Percentiles rank a stretch among this genome's conserved stretches.
Evolutionary conservation across 2,888 invertebrate genomes (phyloP).

Genomic region (Ferrisia virgata): DNA sequence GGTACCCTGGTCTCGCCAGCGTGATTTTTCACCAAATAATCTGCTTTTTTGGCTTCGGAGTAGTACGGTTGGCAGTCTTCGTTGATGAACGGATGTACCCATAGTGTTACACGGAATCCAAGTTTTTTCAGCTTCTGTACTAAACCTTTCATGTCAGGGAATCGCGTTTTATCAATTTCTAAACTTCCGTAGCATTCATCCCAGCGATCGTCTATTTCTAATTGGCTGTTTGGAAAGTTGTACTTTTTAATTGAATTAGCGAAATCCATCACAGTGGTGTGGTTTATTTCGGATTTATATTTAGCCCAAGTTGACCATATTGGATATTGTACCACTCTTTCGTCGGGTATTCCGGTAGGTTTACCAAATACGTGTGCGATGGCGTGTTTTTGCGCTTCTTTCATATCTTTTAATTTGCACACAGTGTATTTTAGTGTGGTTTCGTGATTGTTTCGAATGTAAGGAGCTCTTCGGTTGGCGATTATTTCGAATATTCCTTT

Average conservation of each 20-base stretch:
- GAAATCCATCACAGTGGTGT: slow-evolving; percentile 62
- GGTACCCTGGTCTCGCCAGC: slow-evolving; percentile 51
- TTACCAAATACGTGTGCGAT: slow-evolving; percentile 62
- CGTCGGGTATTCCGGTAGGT: slow-evolving; percentile 62
- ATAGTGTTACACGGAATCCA: slow-evolving; percentile 73
- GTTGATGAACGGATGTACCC: slow-evolving; percentile 86
- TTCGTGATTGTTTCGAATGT: slow-evolving; percentile 44
- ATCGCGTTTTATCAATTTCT: slow-evolving; percentile 62
- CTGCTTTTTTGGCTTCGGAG: slow-evolving; percentile 57
- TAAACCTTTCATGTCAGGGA: slow-evolving; percentile 66
- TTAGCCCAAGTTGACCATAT: slow-evolving; percentile 88
- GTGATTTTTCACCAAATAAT: slow-evolving; percentile 57
- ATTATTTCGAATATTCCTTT: slow-evolving; percentile 53
- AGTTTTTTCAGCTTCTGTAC: slow-evolving; percentile 58
- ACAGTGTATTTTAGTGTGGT: slow-evolving; percentile 60
- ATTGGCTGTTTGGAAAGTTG: slow-evolving; percentile 69
- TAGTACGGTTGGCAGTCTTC: slow-evolving; percentile 64
- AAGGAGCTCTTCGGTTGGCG: slow-evolving; percentile 53
- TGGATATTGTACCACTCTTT: slow-evolving; percentile 71
- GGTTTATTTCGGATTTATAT: slow-evolving; percentile 67
- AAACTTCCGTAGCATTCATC: slow-evolving; percentile 81
- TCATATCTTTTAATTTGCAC: slow-evolving; percentile 61
- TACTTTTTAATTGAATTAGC: slow-evolving; percentile 65
- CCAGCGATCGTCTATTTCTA: slow-evolving; percentile 87
- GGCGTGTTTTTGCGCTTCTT: slow-evolving; percentile 64